Evolutionary conservation across 1,140 invertebrate genomes (phyloP).

Genomic region (Centruroides sculpturatus): DNA sequence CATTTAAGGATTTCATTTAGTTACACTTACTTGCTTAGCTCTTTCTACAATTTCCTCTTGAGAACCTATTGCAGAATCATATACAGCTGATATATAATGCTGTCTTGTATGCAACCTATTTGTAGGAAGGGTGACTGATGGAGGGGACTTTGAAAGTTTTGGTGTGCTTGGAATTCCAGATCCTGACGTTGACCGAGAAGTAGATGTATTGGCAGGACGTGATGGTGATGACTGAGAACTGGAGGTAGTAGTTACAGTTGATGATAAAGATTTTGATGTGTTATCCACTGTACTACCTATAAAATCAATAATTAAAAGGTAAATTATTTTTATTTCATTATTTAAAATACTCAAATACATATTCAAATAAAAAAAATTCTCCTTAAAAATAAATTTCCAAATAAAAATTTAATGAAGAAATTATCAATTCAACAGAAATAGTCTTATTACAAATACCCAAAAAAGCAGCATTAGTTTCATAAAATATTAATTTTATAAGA

Average conservation of each 20-base stretch:
- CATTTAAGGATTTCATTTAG: too few relatives aligned
- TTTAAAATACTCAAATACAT: too few relatives aligned
- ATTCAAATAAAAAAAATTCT: too few relatives aligned
- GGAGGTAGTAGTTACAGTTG: background rate
- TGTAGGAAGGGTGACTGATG: background rate
- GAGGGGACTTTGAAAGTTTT: background rate
- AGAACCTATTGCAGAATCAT: conserved; percentile 34
- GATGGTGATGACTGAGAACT: conserved; percentile 16
- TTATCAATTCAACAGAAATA: too few relatives aligned
- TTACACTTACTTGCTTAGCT: conserved; percentile 52
- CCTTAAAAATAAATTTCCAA: too few relatives aligned
- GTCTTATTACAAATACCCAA: too few relatives aligned
- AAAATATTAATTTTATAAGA: too few relatives aligned
- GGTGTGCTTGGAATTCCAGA: background rate
- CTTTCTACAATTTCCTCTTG: conserved; percentile 70
- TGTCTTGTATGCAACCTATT: background rate
- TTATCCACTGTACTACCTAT: background rate
- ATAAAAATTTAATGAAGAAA: too few relatives aligned
- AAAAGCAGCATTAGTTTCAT: too few relatives aligned
- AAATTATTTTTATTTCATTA: too few relatives aligned
- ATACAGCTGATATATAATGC: conserved; percentile 34
- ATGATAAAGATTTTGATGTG: background rate
- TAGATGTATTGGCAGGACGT: conserved; percentile 1
- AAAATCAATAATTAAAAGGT: background rate
- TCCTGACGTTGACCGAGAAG: background rate